Evolutionary conservation across 2,113 vertebrate species (phyloP), one percentile per base, ranked within the genome.

Genomic region (Sebastes fasciatus): DNA sequence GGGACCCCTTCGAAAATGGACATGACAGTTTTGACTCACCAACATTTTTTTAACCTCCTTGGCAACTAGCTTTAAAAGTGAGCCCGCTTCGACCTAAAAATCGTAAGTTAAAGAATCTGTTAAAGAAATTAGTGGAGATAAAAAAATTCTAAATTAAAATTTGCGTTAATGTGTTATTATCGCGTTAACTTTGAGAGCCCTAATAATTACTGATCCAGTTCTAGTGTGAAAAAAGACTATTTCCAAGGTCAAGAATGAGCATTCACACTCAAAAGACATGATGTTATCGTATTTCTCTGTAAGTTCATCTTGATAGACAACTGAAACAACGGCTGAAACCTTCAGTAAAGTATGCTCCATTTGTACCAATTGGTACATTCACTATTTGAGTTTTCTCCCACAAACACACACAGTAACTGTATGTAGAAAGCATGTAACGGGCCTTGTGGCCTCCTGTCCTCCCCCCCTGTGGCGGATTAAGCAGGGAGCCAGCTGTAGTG

Each of bases 401-500:
- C 49, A 48, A 48, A 12, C 42, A 65, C 52, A 49, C 61, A n/a
- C 49, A 42, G 17, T 21, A 13, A 34, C 75, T 57, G 68, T 13
- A 48, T 74, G 74, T 57, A 67, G 46, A 40, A 23, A 61, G 45
- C 76, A n/a, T 67, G 66, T 66, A 72, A 5, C 7, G 49, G 21
- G 17, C 69, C 9, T 5, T 7, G 79, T 55, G 54, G 45, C 78
- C 71, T 16, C 55, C 68, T 9, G 40, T 43, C 6, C 63, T 23
- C 13, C 46, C 58, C 23, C 55, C 77, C 82, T 23, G 46, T 64
- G 87, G 88, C 34, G 79, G 91, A 90, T 90, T 88, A 91, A 84
- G 83, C 82, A 71, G 77, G 79, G 79, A 78, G 84, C 83, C 90
- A 90, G 90, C 87, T 88, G 88, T 76, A 83, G 71, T 48, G 54